Base-by-base conservation (phyloP, 64 coral and sea anemone genomes). In the Cladopsammia gracilis region DNA sequence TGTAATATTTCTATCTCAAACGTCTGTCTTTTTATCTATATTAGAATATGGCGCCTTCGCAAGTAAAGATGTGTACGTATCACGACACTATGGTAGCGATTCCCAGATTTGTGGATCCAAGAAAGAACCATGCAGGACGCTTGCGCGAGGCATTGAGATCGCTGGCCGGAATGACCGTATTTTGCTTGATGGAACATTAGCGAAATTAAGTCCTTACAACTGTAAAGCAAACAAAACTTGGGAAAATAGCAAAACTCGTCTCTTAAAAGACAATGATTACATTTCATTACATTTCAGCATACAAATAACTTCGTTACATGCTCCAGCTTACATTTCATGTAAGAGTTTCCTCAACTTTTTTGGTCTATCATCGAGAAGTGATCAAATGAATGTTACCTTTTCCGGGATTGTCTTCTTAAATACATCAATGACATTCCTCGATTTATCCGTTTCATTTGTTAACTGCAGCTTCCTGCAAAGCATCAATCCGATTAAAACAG, bases 361-460 rank as follows among this genome's bases (percentile, higher is more conserved):
- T 13, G 80, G 43, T 22, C 5, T 44, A 13, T 25, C 44, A 12
- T 50, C 20, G 7, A 84, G 46, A 11, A 50, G 5, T 3, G 8
- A 66, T 11, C 18, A 49, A 50, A 67, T 84, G 60, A 22, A 84
- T 0, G 44, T 84, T 16, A 64, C 24, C 18, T 50, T 84, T 10
- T 49, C 60, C 5, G 46, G 62, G 2, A 67, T 84, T 15, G 26
- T 68, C 7, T 84, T 84, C 23, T 3, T 9, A 3, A 84, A 84
- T 6, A 84, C 80, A 5, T 84, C 80, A 3, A 50, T 84, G 62
- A 10, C 8, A 11, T 84, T 84, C 44, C 50, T 50, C 62, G 80
- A 84, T 67, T 49, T 43, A 4, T 49, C 61, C 14, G 80, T 84
- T 48, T 65, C 42, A 3, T 84, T 84, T 84, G 80, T 50, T 22